Base-by-base conservation (phyloP, 2,113 vertebrate genomes). In the Scopus umbretta region DNA sequence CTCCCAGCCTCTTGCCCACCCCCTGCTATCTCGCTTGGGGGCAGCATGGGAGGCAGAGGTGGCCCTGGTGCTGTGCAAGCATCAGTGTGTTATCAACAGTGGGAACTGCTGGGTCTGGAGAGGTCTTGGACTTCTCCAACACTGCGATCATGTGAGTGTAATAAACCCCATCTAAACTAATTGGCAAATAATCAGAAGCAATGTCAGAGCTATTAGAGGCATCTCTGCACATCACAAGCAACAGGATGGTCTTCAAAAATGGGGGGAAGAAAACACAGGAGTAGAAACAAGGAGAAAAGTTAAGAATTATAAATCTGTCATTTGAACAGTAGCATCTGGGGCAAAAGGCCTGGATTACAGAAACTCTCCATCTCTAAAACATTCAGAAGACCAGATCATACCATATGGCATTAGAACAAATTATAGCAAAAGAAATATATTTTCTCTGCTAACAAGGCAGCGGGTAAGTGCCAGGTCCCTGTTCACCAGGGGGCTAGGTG, bases 81-180 rank as follows among this genome's bases (percentile, higher is more conserved):
- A 38, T 12, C 2, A 1, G 4, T 34, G 40, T 11, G 5, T 61
- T 38, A 17, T 16, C 32, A 62, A 9, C 72, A 13, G 43, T 16
- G 43, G 63, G 36, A 72, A 47, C 16, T 45, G 23, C 22, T 42
- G 50, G 14, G 12, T 43, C 34, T n/a, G 27, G 70, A 26, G 38
- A 53, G 9, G 3, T 2, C 29, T 83, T 52, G 50, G 67, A 16
- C 15, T 53, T 67, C 38, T 50, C 42, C 27, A 19, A 7, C 13
- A 6, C 0, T 1, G 49, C 58, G 73, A 49, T 40, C 6, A 29
- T 7, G 10, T 6, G 3, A 63, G 6, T 21, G 18, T 45, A 14
- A 43, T 22, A 49, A 56, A 9, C 6, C 29, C 47, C 16, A 16
- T 6, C 26, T 59, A 38, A 79, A n/a, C 29, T 19, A 10, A 29